Evolutionary conservation across 2,113 vertebrate species (phyloP), one percentile per base, ranked within the genome.

Genomic region (Stegastes partitus): DNA sequence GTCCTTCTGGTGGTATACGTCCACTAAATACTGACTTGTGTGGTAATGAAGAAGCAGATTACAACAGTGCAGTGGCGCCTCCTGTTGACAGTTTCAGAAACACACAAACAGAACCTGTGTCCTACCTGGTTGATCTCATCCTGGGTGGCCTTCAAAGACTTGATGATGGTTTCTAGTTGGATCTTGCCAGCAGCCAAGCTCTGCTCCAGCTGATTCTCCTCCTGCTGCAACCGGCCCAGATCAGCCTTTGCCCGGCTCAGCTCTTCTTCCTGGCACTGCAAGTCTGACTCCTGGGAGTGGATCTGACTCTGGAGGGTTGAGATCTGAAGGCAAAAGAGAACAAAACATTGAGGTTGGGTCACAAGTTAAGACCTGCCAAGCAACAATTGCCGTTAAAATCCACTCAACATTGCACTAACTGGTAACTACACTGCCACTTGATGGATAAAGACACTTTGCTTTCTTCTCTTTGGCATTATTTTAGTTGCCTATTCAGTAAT

Each of bases 61-160:
- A 44, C 11, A 15, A 16, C 12, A 28, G 45, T 31, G 22, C 28
- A 73, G 65, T 26, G 12, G 47, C 26, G 64, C 75, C 81, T 71
- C 28, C 85, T 79, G 80, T 37, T 86, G 77, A 70, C 67, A 23
- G 4, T 22, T 47, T 74, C 34, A 53, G 51, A 58, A 14, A 68
- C 8, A 53, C 25, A 75, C 34, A 55, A 16, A 31, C 28, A 75
- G 10, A 6, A 25, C 0, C 14, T 14, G 16, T n/a, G 50, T 55
- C 37, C n/a, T 77, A 99, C 98, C 97, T 99, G 98, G 87, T 96
- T 97, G 86, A 99, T 99, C 89, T 99, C 98, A 0, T 99, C 97
- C 72, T 99, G 98, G 0, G 98, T 99, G 50, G 97, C 96, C 78
- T 97, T 97, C 57, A 99, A 89, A 23, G 98, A 99, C 84, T 96